These are phyloP conservation scores for Perca flavescens DNA, from an alignment of 2,113 vertebrate genomes.

Conservation along the genomic window DNA sequence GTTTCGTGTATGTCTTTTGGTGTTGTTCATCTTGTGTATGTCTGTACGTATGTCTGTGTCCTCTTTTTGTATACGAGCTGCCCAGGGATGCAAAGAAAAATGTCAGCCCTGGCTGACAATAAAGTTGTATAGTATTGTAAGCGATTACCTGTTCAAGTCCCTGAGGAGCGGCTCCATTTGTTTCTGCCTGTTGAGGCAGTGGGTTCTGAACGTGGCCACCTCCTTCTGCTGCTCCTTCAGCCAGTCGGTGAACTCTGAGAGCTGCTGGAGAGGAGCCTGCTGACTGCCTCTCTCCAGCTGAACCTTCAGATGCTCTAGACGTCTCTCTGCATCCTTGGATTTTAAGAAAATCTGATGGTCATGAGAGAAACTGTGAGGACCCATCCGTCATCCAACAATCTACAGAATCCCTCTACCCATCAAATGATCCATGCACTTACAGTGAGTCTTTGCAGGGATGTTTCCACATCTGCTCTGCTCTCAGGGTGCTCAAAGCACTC, in stretches of 20 bases:
- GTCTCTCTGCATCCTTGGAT: slow-evolving; percentile 85
- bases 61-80: too few species aligned
- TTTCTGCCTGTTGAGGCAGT: slow-evolving; percentile 83
- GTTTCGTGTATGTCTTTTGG: too few species aligned
- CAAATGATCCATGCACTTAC: slow-evolving; percentile 75
- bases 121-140: too few species aligned
- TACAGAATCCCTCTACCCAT: fast-evolving
- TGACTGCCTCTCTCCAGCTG: slow-evolving; percentile 82
- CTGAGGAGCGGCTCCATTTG: slow-evolving; percentile 82
- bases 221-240: slow-evolving; percentile 88
- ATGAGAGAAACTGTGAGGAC: not conserved
- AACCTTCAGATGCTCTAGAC: slow-evolving; percentile 85
- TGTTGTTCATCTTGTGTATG: too few species aligned
- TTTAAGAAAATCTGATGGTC: slow-evolving; percentile 86
- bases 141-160: slow-evolving; percentile 85
- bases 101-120: too few species aligned
- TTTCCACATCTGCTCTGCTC: slow-evolving; percentile 84
- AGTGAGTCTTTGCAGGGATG: slow-evolving; percentile 85
- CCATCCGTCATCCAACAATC: not conserved
- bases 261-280: slow-evolving; percentile 83
- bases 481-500: slow-evolving; percentile 92
- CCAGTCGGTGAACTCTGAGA: slow-evolving; percentile 83
- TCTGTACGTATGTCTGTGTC: too few species aligned
- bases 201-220: slow-evolving; percentile 83
- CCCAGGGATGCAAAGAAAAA: too few species aligned